Base-by-base conservation (phyloP, 2,113 vertebrate genomes). In the Lepidothrix coronata region DNA sequence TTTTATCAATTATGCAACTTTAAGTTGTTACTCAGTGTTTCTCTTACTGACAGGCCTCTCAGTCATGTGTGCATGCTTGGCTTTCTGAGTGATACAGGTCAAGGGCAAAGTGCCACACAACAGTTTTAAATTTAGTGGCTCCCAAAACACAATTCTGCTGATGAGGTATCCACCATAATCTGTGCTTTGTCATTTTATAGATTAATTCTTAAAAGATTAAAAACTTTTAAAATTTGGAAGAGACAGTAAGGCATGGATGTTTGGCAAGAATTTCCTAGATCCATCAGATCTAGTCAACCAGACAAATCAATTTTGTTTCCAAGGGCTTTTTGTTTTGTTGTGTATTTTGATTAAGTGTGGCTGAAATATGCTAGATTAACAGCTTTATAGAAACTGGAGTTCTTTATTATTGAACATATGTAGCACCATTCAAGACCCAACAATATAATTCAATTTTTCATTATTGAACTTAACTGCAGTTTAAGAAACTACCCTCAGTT, bases 131-230 rank as follows among this genome's bases (percentile, higher is more conserved):
- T 85, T 86, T 91, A 80, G 57, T 73, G 43, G n/a, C 71, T 90
- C 79, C 89, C 63, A 87, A 94, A 96, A 62, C 88, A 88, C 46
- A 37, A 13, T 67, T 91, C 55, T 96, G 91, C 91, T 94, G 88
- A 79, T 91, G 93, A 94, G 82, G 67, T 79, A 77, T 85, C 75
- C 59, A 88, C 21, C 71, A 58, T 91, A 90, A 83, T 74, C 77
- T 89, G 39, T 59, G 24, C 85, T 95, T 79, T 94, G 87, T 65
- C 55, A 62, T 52, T 95, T 95, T 83, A 91, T 35, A 49, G 74
- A 57, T 54, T 76, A 70, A 94, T 95, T 79, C 62, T 14, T 70
- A 70, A 94, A 88, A 88, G 57, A 87, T 82, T 82, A 62, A 91
- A 88, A 80, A 20, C 65, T 75, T 51, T 44, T 76, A 46, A 78